Evolutionary conservation across 2,888 invertebrate species (phyloP).

Genomic region (Sycophila texana): DNA sequence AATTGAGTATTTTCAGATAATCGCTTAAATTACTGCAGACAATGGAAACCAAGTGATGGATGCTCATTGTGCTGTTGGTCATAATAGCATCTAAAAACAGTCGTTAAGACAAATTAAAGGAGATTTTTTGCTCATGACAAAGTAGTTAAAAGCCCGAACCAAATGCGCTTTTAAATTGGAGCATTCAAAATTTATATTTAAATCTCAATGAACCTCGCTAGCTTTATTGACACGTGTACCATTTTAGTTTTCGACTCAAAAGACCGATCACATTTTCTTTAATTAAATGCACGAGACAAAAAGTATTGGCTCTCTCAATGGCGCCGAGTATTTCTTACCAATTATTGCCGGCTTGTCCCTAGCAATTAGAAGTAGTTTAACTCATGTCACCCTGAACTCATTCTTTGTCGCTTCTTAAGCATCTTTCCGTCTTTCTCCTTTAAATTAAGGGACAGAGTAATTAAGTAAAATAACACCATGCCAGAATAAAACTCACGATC

Average conservation of each 20-base stretch:
- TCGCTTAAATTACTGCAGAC: neutral
- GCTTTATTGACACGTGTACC: no score
- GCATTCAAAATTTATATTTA: no score
- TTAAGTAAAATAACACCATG: neutral
- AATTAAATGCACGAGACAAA: neutral
- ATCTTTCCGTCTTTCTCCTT: neutral
- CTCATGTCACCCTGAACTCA: conserved; percentile 26
- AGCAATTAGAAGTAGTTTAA: conserved; percentile 56
- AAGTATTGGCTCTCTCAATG: neutral
- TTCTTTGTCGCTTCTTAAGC: neutral
- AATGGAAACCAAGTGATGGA: conserved; percentile 22
- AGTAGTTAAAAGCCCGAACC: no score
- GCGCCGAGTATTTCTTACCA: conserved; percentile 37
- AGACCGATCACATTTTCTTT: neutral
- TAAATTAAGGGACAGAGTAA: neutral
- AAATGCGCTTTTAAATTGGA: no score
- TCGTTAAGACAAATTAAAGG: conserved; percentile 2
- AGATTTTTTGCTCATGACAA: no score
- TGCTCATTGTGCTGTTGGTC: conserved; percentile 7
- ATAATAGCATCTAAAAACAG: neutral
- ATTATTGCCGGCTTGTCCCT: conserved; percentile 33
- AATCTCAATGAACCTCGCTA: no score
- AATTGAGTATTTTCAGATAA: conserved; percentile 11
- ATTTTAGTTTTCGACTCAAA: no score
- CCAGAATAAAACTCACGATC: neutral